Evolutionary conservation across 1,140 invertebrate species (phyloP).

Genomic region (Zaprionus tsacasi): DNA sequence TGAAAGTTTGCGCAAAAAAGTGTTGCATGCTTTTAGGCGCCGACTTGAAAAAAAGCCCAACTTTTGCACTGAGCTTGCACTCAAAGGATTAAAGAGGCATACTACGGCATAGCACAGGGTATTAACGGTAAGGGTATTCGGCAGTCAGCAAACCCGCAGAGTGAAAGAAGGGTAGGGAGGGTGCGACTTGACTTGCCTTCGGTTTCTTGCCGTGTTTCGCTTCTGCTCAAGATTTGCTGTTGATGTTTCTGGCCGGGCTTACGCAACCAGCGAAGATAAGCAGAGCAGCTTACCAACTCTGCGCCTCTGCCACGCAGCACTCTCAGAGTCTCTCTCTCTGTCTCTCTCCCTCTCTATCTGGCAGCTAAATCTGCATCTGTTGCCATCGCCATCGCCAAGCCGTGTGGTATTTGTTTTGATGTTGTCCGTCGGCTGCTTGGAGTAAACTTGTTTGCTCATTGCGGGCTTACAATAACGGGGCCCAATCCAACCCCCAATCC

Average conservation of each 20-base stretch:
- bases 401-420: slow-evolving; percentile 69
- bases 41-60: neutral
- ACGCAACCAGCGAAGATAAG: slow-evolving; percentile 26
- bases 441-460: slow-evolving; percentile 30
- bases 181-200: neutral
- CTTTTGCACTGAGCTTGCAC: neutral
- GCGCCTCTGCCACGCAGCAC: neutral
- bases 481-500: too few species aligned
- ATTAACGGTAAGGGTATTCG: neutral
- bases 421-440: slow-evolving; percentile 39
- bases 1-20: neutral
- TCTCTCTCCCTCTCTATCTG: too few species aligned
- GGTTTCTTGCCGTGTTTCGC: neutral
- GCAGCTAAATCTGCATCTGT: slow-evolving; percentile 28
- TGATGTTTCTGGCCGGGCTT: slow-evolving; percentile 29
- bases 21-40: neutral
- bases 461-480: slow-evolving; percentile 23
- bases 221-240: slow-evolving; percentile 19
- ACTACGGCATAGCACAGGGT: neutral
- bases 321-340: too few species aligned
- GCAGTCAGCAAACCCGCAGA: neutral
- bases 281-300: slow-evolving; percentile 21
- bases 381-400: slow-evolving; percentile 12
- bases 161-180: too few species aligned
- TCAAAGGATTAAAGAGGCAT: neutral